Percentiles rank a stretch among this genome's conserved stretches.
phyloP scores from a whole-genome alignment of 2,113 vertebrate species.

The Eidolon helvum region DNA sequence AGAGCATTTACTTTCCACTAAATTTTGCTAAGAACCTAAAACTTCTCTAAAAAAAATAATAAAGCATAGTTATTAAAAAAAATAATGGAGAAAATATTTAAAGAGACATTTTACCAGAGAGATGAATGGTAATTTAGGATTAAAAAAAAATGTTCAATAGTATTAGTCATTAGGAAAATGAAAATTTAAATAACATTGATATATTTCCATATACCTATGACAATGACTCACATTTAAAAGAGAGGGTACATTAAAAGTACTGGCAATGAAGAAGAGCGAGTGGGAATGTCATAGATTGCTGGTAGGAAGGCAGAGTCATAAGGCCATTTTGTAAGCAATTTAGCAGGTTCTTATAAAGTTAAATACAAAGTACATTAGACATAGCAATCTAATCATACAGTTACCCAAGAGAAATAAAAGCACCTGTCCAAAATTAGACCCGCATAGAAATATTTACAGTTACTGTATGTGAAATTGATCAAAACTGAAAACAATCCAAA shows the following conservation, averaged over 20 bases:
- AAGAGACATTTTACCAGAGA: not conserved
- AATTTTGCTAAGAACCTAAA: not conserved
- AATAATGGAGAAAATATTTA: not conserved
- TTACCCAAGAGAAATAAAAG: not conserved
- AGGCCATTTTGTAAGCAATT: not conserved
- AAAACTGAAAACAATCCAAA: not conserved
- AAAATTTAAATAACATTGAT: not conserved
- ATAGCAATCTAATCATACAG: not conserved
- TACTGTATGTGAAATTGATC: not conserved
- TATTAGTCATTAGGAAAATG: not conserved
- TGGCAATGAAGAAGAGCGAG: not conserved
- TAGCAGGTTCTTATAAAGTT: not conserved
- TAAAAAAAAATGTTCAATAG: not conserved
- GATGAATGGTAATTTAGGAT: not conserved
- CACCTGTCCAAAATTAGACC: not conserved
- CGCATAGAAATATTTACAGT: not conserved
- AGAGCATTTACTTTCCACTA: not conserved
- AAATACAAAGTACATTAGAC: not conserved
- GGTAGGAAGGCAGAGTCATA: not conserved
- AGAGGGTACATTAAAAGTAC: not conserved
- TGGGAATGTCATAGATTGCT: not conserved
- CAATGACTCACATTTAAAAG: not conserved
- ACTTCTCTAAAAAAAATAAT: not conserved
- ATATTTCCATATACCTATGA: not conserved
- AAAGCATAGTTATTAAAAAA: not conserved